Evolutionary conservation across 2,797 vertebrate genomes (phyloP), one percentile per base, ranked within the genome.

Genomic region (Coregonus suidteri): DNA sequence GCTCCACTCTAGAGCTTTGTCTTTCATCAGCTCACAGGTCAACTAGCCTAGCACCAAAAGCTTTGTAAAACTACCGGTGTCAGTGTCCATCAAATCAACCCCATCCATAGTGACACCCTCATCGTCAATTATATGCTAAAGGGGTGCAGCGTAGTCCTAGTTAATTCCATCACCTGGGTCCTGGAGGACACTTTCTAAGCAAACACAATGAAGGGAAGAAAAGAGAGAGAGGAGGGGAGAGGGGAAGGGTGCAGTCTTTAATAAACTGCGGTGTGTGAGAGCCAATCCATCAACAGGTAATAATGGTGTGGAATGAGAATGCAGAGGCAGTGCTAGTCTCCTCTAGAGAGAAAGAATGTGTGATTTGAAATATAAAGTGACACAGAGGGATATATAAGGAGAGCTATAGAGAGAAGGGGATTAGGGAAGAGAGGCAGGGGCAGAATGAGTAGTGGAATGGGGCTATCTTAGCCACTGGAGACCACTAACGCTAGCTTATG

Each of bases 121-220:
- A 78, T 76, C 66, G 51, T 77, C 52, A 76, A 59, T 81, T 68
- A 76, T 74, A 77, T 72, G 64, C 76, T 37, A 25, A 25, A 25
- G 25, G 25, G 25, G 74, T 83, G 74, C 75, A 37, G 3, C 4
- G 75, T 87, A 84, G 88, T 87, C 82, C 81, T 25, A 72, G 65
- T 69, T 71, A 80, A 71, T 53, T 81, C 82, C 84, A 77, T 85
- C 74, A 80, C 75, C 0, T 2, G 47, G 81, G 70, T 84, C 88
- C 82, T 79, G 68, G 56, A 86, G 82, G 88, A 83, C 71, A 79
- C 89, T 86, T 89, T 90, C 83, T 91, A 88, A 88, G 81, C 83
- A 87, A 86, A 87, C 79, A 73, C 20, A 71, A 84, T 84, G 85
- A 87, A 84, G 76, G 76, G 41, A 79, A 62, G 71, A 71, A 82